Evolutionary conservation across 2,888 invertebrate species (phyloP), one percentile per base, ranked within the genome.

Genomic region (Temnothorax unifasciatus): DNA sequence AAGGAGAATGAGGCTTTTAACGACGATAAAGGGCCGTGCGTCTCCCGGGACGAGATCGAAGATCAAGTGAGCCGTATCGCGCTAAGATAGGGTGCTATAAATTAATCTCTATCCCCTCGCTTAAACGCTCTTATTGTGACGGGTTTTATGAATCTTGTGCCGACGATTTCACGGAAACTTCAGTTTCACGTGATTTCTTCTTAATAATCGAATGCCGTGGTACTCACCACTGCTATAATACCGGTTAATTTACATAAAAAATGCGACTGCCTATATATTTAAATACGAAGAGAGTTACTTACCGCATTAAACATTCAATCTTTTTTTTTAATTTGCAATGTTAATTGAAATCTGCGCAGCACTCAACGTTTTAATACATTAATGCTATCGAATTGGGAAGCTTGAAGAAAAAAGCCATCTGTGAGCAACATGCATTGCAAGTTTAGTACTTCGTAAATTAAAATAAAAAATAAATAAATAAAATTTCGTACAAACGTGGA

Each of bases 21-120:
- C 38, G 59, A 38, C 73, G 79, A 71, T 81, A 47, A 81, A 81
- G 25, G 6, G 18, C 52, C 25, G 75, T 8, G 75, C 11, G 21
- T 68, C 34, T 34, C 21, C 3, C 77, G 74, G 13, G 25, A 54
- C n/a, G 47, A 76, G 52, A 47, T 63, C 41, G 52, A 59, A 47
- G 50, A 25, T 21, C 68, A 68, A 63, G 61, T 68, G 69, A 76
- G 64, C 29, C 57, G 76, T 68, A 68, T 77, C 59, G 59, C 59
- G 41, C 11, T 4, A 18, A 29, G 21, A 74, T 38, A 21, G 57
- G 47, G 50, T 29, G 41, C 41, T 21, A 82, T 82, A 82, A 82
- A 82, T 63, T 52, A 41, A 18, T n/a, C 47, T 63, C 63, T 21
- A 63, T 15, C n/a, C 61, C 25, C 21, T 41, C 8, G 25, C 8